phyloP scores from a whole-genome alignment of 2,888 invertebrate species.

The Temnothorax unifasciatus region DNA sequence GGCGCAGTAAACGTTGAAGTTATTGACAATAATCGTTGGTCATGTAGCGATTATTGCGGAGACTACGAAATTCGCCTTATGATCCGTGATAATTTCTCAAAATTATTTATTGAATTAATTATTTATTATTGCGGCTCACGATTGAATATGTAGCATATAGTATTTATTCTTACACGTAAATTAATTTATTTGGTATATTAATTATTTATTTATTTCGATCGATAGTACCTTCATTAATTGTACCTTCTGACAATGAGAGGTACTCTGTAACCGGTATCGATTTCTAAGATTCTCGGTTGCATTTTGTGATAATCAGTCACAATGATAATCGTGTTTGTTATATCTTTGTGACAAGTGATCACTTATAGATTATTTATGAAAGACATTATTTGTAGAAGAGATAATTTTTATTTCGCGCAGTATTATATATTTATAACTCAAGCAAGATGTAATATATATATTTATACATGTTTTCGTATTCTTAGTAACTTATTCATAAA shows the following conservation, averaged over 20 bases:
- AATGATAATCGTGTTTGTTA: slow-evolving; percentile 7
- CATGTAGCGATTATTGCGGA: slow-evolving; percentile 52
- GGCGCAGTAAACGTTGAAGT: slow-evolving; percentile 27
- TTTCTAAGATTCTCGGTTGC: slow-evolving; percentile 7
- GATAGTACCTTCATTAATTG: slow-evolving; percentile 47
- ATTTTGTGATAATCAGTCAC: slow-evolving; percentile 68
- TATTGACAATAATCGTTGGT: slow-evolving; percentile 61
- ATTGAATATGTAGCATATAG: slow-evolving; percentile 41
- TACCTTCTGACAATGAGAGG: slow-evolving; percentile 22
- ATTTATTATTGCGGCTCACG: slow-evolving; percentile 63
- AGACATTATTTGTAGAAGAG: slow-evolving; percentile 70
- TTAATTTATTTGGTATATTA: slow-evolving; percentile 70
- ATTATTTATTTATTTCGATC: slow-evolving; percentile 69
- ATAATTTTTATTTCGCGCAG: slow-evolving; percentile 68
- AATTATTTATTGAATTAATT: slow-evolving; percentile 67
- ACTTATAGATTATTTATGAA: slow-evolving; percentile 72
- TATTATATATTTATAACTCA: slow-evolving; percentile 73
- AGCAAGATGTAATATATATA: slow-evolving; percentile 60
- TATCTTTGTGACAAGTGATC: slow-evolving; percentile 52
- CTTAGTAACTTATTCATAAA: slow-evolving; percentile 74
- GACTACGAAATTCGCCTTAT: background rate
- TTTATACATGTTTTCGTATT: slow-evolving; percentile 58
- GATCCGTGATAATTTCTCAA: slow-evolving; percentile 16
- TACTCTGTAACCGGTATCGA: slow-evolving; percentile 4
- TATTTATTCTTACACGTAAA: slow-evolving; percentile 53